Evolutionary conservation across 2,888 invertebrate species (phyloP), one percentile per base, ranked within the genome.

Genomic region (Drosophila pseudotalamancana): DNA sequence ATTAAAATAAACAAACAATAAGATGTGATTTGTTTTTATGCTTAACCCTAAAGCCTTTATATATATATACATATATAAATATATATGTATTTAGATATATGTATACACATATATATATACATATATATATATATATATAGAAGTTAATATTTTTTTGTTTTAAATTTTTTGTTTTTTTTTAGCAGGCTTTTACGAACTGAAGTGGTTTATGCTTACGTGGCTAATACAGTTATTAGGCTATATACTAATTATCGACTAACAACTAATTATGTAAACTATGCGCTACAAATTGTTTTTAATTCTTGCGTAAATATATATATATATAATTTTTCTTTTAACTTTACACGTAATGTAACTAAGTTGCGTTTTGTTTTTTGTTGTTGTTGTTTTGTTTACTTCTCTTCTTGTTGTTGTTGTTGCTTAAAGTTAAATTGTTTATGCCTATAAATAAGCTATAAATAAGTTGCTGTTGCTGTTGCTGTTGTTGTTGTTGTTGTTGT

Each of bases 151-250:
- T 18, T 21, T 32, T 9, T 11, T n/a, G n/a, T 12, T 31, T 19
- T 18, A 8, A 12, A 19, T 25, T 32, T 12, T 12, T 40, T 35
- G 18, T 39, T 37, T 49, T 54, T 35, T 14, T 11, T 21, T 32
- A 49, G 32, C 37, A 46, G 61, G 62, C 48, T 25, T 21, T 49
- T 55, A 19, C 45, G 16, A 70, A 55, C 68, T 61, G 23, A 72
- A 66, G 12, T 46, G 12, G 40, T 46, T 14, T 48, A 19, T 14
- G 51, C 68, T 71, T 73, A 73, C 62, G 55, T 67, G 46, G 31
- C 69, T 71, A 73, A 68, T 71, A 73, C 74, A 74, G 49, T 68
- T 56, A 55, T 45, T 39, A 23, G 40, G 25, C 45, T 51, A 59
- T 19, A 32, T 1, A 42, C 68, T 66, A 70, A 55, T 53, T 53